These are phyloP conservation scores for Drosophila trapezifrons DNA, from an alignment of 1,140 invertebrate species.

Conservation along the genomic window DNA sequence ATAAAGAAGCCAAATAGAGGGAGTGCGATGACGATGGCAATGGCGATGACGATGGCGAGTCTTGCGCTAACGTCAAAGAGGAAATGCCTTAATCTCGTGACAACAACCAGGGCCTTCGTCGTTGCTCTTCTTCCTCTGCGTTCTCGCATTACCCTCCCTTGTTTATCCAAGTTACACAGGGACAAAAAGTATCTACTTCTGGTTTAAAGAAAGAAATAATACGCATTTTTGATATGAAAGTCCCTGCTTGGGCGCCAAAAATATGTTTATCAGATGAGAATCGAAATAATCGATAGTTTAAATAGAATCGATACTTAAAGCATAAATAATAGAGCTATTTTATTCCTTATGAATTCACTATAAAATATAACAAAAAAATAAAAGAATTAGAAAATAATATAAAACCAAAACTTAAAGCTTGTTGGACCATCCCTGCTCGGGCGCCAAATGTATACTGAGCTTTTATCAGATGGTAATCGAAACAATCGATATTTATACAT, in stretches of 20 bases:
- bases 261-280: no score
- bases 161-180: constrained; percentile 2
- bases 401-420: no score
- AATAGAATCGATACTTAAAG: neutral
- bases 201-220: neutral
- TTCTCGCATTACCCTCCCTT: neutral
- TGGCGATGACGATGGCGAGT: constrained; percentile 35
- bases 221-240: no score
- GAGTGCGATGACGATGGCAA: constrained; percentile 5
- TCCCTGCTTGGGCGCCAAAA: no score
- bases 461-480: neutral
- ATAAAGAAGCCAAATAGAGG: constrained; percentile 45
- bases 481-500: neutral
- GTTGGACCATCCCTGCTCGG: no score
- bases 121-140: neutral
- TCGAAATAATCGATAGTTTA: neutral
- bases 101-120: constrained; percentile 34
- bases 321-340: no score
- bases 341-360: no score
- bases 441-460: neutral
- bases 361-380: no score
- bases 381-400: no score
- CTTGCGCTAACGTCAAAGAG: constrained; percentile 77
- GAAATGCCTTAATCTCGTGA: constrained; percentile 80
- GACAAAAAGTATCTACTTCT: neutral